phyloP scores from a whole-genome alignment of 2,113 vertebrate genomes.

The Galbula dea region DNA sequence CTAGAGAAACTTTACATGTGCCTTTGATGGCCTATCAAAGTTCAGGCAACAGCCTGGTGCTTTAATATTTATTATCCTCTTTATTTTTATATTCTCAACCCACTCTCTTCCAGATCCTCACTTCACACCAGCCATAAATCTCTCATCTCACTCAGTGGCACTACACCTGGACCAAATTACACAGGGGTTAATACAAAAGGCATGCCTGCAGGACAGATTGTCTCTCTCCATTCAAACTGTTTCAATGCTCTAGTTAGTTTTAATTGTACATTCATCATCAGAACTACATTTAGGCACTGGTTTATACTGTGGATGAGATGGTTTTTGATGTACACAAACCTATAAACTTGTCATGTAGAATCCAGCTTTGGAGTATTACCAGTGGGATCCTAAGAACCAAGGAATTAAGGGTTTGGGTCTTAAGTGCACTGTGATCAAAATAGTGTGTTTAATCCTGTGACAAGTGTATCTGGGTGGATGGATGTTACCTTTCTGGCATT shows the following conservation, averaged over 20 bases:
- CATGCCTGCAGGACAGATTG: neutral
- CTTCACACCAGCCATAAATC: slow-evolving; percentile 44
- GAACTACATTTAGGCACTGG: neutral
- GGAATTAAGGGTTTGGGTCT: neutral
- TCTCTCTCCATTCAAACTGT: neutral
- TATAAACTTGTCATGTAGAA: neutral
- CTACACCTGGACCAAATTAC: slow-evolving; percentile 49
- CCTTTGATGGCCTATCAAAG: slow-evolving; percentile 17
- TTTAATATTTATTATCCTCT: slow-evolving; percentile 30
- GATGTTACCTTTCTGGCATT: slow-evolving; percentile 84
- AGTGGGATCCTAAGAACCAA: neutral
- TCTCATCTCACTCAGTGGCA: slow-evolving; percentile 1
- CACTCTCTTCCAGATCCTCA: slow-evolving; percentile 11
- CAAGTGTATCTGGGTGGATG: neutral
- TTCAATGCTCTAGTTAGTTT: neutral
- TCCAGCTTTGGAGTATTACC: neutral
- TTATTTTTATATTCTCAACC: slow-evolving; percentile 46
- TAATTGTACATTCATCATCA: neutral
- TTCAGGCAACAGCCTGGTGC: neutral
- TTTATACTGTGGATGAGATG: slow-evolving; percentile 5
- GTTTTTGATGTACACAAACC: slow-evolving; percentile 23
- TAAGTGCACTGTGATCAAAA: slow-evolving; percentile 10
- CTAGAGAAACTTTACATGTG: neutral
- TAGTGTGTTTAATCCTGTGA: neutral
- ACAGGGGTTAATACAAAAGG: slow-evolving; percentile 44